Percentiles rank a stretch among this genome's conserved stretches.
Conservation (phyloP, 2,797 vertebrate species). For the Adelosebastes latens region DNA sequence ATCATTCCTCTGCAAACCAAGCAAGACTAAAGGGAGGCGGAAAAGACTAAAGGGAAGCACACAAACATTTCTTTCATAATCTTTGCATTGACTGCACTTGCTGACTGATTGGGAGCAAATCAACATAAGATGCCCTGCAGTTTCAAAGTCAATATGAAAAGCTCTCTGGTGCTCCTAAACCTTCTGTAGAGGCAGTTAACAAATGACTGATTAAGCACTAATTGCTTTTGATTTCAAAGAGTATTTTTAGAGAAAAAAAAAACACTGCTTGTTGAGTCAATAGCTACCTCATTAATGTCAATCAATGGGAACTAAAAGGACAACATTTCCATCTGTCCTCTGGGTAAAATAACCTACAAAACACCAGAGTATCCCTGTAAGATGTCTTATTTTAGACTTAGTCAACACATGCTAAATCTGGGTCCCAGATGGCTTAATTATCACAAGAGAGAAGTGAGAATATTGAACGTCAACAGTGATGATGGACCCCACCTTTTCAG, state of each 20-base stretch:
- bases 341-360: neutral
- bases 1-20: neutral
- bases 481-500: conserved; percentile 75
- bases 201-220: conserved; percentile 20
- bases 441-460: conserved; percentile 16
- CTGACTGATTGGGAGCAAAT: conserved; percentile 41
- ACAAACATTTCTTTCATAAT: neutral
- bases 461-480: neutral
- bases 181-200: neutral
- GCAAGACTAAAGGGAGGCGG: neutral
- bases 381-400: neutral
- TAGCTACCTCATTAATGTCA: conserved; percentile 7
- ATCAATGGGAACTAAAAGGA: conserved; percentile 19
- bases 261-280: conserved; percentile 9
- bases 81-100: conserved; percentile 5
- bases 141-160: conserved; percentile 27
- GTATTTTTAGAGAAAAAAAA: conserved; percentile 22
- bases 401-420: neutral
- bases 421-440: conserved; percentile 4
- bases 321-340: neutral
- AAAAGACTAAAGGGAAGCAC: neutral
- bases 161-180: conserved; percentile 14
- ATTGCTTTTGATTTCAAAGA: conserved; percentile 9
- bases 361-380: neutral
- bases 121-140: conserved; percentile 23